Conservation (phyloP, 2,888 invertebrate species). For the Pharmacophagus antenor region DNA sequence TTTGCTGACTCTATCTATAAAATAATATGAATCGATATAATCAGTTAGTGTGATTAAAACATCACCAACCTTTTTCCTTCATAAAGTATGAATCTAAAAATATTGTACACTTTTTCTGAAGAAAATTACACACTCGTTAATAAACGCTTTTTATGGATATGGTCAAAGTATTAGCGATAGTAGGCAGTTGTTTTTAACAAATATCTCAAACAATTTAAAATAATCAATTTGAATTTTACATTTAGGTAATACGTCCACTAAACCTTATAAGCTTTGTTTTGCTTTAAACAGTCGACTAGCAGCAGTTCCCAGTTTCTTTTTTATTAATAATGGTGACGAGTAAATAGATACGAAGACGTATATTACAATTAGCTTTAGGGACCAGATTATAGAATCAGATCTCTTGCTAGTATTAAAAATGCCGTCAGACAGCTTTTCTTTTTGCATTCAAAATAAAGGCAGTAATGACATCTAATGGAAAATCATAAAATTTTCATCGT, state of each 20-base stretch:
- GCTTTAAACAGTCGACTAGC: constrained; percentile 3
- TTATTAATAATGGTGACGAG: constrained; percentile 18
- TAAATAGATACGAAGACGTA: constrained; percentile 15
- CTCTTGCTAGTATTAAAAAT: background rate
- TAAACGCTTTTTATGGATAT: background rate
- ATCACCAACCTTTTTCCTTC: too few relatives aligned
- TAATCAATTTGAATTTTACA: constrained; percentile 1
- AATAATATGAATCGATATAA: too few relatives aligned
- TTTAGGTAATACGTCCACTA: constrained; percentile 9
- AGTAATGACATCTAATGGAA: too few relatives aligned
- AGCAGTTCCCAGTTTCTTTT: constrained; percentile 8
- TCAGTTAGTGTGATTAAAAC: too few relatives aligned
- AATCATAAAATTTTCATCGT: too few relatives aligned
- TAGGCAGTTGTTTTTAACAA: too few relatives aligned
- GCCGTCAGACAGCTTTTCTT: background rate
- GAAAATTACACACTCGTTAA: too few relatives aligned
- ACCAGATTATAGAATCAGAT: background rate
- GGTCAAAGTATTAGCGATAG: too few relatives aligned
- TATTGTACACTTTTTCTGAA: too few relatives aligned
- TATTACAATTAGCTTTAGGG: background rate
- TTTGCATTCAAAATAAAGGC: background rate
- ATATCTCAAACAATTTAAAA: too few relatives aligned
- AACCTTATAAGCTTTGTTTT: background rate
- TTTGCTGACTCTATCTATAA: too few relatives aligned
- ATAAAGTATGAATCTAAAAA: too few relatives aligned